These are phyloP conservation scores for Leptothorax acervorum DNA, from an alignment of 2,888 invertebrate species.

Conservation along the genomic window DNA sequence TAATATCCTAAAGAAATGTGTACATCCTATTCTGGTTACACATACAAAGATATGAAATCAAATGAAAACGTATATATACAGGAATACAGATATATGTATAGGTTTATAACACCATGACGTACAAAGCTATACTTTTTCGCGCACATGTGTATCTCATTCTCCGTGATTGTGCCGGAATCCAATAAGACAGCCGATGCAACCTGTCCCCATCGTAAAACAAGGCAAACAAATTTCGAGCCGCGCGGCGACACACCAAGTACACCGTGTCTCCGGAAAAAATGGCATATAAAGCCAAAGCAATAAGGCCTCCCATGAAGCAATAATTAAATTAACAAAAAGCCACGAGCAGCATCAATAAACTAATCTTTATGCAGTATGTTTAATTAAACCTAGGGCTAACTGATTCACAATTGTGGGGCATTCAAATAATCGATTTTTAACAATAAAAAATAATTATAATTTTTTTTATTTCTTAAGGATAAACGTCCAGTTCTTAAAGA, in stretches of 20 bases:
- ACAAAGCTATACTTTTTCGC: conserved; percentile 43
- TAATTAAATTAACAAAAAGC: conserved; percentile 63
- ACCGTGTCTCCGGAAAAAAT: conserved; percentile 33
- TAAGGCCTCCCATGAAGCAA: conserved; percentile 51
- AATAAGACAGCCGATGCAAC: conserved; percentile 83
- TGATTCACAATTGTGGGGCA: neutral
- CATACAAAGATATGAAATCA: neutral
- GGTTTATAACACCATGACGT: neutral
- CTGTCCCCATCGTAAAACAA: conserved; percentile 84
- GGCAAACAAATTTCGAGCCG: conserved; percentile 84
- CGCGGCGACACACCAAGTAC: conserved; percentile 58
- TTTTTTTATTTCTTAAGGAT: neutral
- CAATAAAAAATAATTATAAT: neutral
- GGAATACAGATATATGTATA: no score
- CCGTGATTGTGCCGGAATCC: conserved; percentile 80
- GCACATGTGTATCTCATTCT: conserved; percentile 50
- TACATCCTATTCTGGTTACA: neutral
- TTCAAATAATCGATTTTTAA: neutral
- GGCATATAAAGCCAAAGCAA: conserved; percentile 64
- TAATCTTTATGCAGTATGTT: neutral
- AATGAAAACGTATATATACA: conserved; percentile 13
- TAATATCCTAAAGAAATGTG: neutral
- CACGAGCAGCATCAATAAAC: neutral
- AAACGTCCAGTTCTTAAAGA: neutral
- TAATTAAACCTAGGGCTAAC: neutral